Base-by-base conservation (phyloP, 1,140 invertebrate genomes). In the Eriocheir sinensis region DNA sequence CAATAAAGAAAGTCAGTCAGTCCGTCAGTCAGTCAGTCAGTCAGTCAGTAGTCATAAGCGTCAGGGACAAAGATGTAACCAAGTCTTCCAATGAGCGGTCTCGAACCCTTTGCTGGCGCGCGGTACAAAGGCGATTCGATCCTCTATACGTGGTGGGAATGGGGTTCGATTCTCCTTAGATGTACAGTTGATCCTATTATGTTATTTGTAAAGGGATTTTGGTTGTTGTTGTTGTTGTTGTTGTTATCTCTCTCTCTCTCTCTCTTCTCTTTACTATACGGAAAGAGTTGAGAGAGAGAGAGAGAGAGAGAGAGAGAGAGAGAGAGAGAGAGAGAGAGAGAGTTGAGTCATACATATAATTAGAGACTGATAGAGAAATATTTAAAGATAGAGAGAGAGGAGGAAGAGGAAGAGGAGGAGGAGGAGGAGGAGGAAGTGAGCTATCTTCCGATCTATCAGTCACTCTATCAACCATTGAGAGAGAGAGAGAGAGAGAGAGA, bases 61-160 rank as follows among this genome's bases (percentile, higher is more conserved):
- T 72, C 60, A 72, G 60, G 60, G 60, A 72, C 60, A 72, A 41
- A 89, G n/a, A n/a, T 15, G 86, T 44, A 8, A 89, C 38, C 86
- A 41, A 89, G 86, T 89, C 86, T 89, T 89, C 86, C 86, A 89
- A 30, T 44, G 44, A 32, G 40, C 44, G 2, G 30, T 72, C 60
- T 53, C 21, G 60, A 60, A 9, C 53, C 60, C 60, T n/a, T n/a
- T 21, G n/a, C 6, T 0, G 8, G 21, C n/a, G 60, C 1, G 21
- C n/a, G 60, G 0, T n/a, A 8, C 6, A 0, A 72, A 72, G 27
- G 60, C 1, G 60, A 72, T 72, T 21, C 1, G 60, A 8, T 72
- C 60, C 17, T n/a, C n/a, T n/a, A n/a, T n/a, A n/a, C n/a, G n/a
- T n/a, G n/a, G n/a, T n/a, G n/a, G n/a, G n/a, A 6, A 48, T 6